These are phyloP conservation scores for Himalopsyche japonica DNA, from an alignment of 2,888 invertebrate species.

Conservation along the genomic window DNA sequence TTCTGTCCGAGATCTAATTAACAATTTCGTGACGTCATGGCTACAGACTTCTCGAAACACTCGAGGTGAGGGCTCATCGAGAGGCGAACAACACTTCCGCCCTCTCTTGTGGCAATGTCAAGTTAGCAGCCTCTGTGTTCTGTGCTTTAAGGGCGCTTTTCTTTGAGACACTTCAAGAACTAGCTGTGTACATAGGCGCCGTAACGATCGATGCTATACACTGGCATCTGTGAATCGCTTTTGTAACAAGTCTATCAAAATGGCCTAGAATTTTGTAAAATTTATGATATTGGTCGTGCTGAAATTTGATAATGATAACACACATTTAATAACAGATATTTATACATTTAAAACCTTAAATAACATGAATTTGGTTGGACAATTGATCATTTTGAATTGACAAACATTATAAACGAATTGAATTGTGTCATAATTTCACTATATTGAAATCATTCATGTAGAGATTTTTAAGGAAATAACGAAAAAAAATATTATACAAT, in stretches of 20 bases:
- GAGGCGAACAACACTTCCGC: background rate
- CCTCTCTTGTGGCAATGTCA: conserved; percentile 16
- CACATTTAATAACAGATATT: too few species aligned
- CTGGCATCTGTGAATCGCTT: background rate
- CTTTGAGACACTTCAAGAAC: background rate
- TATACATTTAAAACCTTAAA: too few species aligned
- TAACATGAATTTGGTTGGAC: too few species aligned
- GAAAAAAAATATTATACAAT: too few species aligned
- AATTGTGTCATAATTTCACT: too few species aligned
- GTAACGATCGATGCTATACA: background rate
- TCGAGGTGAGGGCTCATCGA: background rate
- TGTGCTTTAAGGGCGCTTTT: background rate
- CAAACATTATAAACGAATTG: too few species aligned
- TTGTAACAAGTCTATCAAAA: background rate
- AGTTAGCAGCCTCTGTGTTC: conserved; percentile 3
- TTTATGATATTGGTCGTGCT: too few species aligned
- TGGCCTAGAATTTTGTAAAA: too few species aligned
- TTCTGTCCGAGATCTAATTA: conserved; percentile 27
- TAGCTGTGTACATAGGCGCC: background rate
- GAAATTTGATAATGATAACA: too few species aligned
- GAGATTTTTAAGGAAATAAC: too few species aligned
- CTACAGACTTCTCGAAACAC: conserved; percentile 2
- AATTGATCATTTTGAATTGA: too few species aligned
- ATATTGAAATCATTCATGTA: too few species aligned
- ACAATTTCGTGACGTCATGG: conserved; percentile 28